Evolutionary conservation across 2,888 invertebrate genomes (phyloP).

Genomic region (Coelogynopora nodosa): DNA sequence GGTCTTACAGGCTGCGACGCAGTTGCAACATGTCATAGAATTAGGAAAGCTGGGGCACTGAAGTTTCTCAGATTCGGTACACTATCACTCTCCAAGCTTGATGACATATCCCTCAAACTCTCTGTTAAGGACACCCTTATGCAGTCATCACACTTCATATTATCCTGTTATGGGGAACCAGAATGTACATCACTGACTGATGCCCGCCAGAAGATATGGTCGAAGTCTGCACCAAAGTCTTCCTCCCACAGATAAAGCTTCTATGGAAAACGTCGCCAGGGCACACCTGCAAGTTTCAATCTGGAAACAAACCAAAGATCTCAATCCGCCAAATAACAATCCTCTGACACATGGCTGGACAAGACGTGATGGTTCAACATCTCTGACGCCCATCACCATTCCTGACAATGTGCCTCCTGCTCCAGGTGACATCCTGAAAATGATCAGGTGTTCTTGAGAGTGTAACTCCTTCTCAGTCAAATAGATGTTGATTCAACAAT

Average conservation of each 20-base stretch:
- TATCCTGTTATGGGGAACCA: neutral
- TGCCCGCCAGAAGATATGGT: neutral
- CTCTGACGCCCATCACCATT: neutral
- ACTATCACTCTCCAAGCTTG: too few species aligned
- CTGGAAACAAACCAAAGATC: neutral
- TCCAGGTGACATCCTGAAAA: neutral
- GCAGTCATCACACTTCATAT: neutral
- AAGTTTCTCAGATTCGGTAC: too few species aligned
- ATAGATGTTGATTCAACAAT: neutral
- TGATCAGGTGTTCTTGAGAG: neutral
- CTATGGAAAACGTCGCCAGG: neutral
- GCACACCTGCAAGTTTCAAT: neutral
- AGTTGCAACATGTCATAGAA: too few species aligned
- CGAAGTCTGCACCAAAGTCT: too few species aligned
- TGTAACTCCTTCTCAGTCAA: neutral
- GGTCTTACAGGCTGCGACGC: too few species aligned
- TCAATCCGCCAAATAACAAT: neutral
- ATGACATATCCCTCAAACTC: too few species aligned
- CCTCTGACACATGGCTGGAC: neutral
- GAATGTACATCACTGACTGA: neutral
- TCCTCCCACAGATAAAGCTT: neutral
- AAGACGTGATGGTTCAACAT: neutral
- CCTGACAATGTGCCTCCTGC: neutral
- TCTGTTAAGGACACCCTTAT: too few species aligned
- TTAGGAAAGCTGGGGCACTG: too few species aligned